phyloP scores from a whole-genome alignment of 2,888 invertebrate species.

The Heliconius hortense region DNA sequence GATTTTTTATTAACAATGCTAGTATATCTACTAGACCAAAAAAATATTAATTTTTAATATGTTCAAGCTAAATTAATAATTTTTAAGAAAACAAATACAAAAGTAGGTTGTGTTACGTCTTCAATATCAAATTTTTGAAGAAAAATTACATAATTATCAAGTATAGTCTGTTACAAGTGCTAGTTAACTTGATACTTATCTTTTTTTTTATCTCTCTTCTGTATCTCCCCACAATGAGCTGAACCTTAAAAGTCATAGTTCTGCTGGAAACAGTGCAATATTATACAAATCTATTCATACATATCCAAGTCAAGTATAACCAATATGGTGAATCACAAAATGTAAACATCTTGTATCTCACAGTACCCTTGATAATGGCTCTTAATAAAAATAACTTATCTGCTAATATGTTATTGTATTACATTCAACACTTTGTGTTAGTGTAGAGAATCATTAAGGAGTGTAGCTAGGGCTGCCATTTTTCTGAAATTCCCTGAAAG shows the following conservation, averaged over 20 bases:
- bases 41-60: too few species aligned
- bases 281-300: conserved; percentile 34
- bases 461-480: neutral
- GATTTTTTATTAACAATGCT: neutral
- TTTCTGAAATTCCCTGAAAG: neutral
- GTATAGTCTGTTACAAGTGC: neutral
- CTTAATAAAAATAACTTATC: conserved; percentile 62
- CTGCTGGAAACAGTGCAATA: conserved; percentile 25
- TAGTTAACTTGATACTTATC: neutral
- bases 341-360: conserved; percentile 59
- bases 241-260: conserved; percentile 15
- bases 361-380: conserved; percentile 61
- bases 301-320: conserved; percentile 46
- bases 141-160: neutral
- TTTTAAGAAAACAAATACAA: neutral
- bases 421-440: conserved; percentile 23
- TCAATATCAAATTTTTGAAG: neutral
- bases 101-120: neutral
- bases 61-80: neutral
- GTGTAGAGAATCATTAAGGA: conserved; percentile 18
- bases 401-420: conserved; percentile 32
- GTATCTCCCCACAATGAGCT: conserved; percentile 1
- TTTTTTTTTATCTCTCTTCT: conserved; percentile 7
- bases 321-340: conserved; percentile 57
- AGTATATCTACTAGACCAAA: too few species aligned